Conservation (phyloP, 2,888 invertebrate species). For the Pycnomerus fuliginosus region DNA sequence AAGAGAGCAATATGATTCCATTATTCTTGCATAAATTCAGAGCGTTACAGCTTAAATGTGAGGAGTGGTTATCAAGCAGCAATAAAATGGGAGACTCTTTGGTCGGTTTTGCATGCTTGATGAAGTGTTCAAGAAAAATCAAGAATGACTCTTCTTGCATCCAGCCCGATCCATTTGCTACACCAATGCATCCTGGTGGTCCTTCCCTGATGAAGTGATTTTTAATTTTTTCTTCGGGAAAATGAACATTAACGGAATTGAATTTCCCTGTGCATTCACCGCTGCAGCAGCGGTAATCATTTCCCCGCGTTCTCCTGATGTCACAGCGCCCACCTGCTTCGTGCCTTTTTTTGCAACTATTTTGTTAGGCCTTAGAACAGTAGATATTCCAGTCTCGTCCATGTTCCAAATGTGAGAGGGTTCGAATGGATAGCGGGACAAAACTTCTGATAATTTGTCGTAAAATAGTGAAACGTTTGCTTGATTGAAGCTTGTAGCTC, state of each 20-base stretch:
- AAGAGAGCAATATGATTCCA: slow-evolving; percentile 12
- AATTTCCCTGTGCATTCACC: slow-evolving; percentile 35
- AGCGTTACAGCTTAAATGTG: slow-evolving; percentile 15
- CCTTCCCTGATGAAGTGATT: too few species aligned
- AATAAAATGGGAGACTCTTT: too few species aligned
- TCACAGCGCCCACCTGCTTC: slow-evolving; percentile 38
- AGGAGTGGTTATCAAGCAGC: slow-evolving; percentile 12
- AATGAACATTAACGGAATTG: slow-evolving; percentile 38
- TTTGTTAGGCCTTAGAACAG: slow-evolving; percentile 44
- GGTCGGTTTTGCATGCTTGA: too few species aligned
- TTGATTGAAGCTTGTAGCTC: slow-evolving; percentile 32
- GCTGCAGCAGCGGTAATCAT: slow-evolving; percentile 34
- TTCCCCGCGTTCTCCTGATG: slow-evolving; percentile 38
- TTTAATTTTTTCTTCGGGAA: slow-evolving; percentile 32
- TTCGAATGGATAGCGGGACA: slow-evolving; percentile 31
- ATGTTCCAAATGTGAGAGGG: slow-evolving; percentile 45
- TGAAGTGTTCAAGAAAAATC: too few species aligned
- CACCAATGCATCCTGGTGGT: too few species aligned
- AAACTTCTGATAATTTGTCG: slow-evolving; percentile 32
- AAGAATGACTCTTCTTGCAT: too few species aligned
- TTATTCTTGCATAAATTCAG: slow-evolving; percentile 13
- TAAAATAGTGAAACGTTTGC: slow-evolving; percentile 30
- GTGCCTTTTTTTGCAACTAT: slow-evolving; percentile 39
- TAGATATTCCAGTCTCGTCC: slow-evolving; percentile 47
- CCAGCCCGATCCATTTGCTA: too few species aligned